phyloP scores from a whole-genome alignment of 2,888 invertebrate species.

The Ditylenchus weischeri region DNA sequence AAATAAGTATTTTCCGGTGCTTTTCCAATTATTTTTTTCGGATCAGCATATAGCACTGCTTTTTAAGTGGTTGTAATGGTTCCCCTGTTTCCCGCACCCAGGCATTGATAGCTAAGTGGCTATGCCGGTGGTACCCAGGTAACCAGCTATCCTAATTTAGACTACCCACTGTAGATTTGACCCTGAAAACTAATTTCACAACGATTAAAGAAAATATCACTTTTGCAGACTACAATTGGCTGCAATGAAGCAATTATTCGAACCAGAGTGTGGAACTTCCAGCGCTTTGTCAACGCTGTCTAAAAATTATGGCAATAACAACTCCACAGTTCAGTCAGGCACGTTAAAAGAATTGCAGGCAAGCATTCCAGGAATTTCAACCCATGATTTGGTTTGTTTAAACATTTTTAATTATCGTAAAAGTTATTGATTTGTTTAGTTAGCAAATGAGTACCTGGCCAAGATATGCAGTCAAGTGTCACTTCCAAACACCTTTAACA shows the following conservation, averaged over 20 bases:
- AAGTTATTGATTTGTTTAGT: conserved; percentile 33
- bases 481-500: conserved; percentile 45
- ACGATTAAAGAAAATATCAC: neutral
- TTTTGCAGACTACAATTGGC: neutral
- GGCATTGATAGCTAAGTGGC: too few species aligned
- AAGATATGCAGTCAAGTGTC: conserved; percentile 35
- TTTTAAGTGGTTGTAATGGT: too few species aligned
- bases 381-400: neutral
- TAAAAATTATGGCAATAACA: conserved; percentile 43
- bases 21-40: too few species aligned
- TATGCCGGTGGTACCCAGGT: too few species aligned
- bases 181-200: neutral
- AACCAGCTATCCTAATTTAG: too few species aligned
- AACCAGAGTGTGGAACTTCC: conserved; percentile 78
- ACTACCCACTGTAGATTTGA: too few species aligned
- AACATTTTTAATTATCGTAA: neutral
- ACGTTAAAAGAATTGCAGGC: neutral
- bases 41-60: too few species aligned
- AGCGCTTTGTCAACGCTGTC: conserved; percentile 73
- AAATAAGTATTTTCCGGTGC: too few species aligned
- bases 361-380: conserved; percentile 6
- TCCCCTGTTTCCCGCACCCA: too few species aligned
- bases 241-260: conserved; percentile 11
- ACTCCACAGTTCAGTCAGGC: conserved; percentile 25
- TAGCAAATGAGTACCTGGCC: conserved; percentile 49